phyloP scores from a whole-genome alignment of 2,888 invertebrate species.

The Gnatocerus cornutus region DNA sequence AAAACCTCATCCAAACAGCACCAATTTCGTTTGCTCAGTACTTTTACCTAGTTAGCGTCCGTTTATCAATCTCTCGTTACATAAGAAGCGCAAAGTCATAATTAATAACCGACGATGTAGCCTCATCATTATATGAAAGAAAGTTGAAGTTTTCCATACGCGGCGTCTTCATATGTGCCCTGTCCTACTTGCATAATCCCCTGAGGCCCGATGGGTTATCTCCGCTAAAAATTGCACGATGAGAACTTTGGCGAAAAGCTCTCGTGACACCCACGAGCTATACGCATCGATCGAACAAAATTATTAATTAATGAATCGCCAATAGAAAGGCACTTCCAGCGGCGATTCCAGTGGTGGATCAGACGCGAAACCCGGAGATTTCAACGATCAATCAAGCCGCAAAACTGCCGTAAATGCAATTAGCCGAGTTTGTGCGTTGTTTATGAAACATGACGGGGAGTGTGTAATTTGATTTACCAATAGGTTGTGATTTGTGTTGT shows the following conservation, averaged over 20 bases:
- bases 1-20: background rate
- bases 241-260: constrained; percentile 22
- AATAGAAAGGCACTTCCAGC: constrained; percentile 14
- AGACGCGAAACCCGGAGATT: constrained; percentile 46
- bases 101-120: constrained; percentile 45
- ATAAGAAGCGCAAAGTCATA: constrained; percentile 48
- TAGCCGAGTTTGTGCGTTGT: constrained; percentile 29
- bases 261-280: constrained; percentile 26
- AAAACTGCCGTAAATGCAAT: constrained; percentile 40
- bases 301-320: constrained; percentile 26
- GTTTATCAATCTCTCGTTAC: constrained; percentile 41
- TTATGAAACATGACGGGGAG: constrained; percentile 34
- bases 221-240: constrained; percentile 20
- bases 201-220: constrained; percentile 13
- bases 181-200: constrained; percentile 39
- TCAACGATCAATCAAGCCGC: constrained; percentile 38
- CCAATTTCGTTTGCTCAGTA: constrained; percentile 12
- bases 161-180: constrained; percentile 35
- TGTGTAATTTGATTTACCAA: constrained; percentile 33
- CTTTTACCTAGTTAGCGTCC: constrained; percentile 40
- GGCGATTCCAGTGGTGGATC: constrained; percentile 32
- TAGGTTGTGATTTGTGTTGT: constrained; percentile 29
- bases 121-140: constrained; percentile 42
- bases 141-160: constrained; percentile 42
- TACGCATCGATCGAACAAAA: constrained; percentile 6